These are phyloP conservation scores for Pangasius macronema DNA, from an alignment of 2,797 vertebrate species.

Conservation along the genomic window DNA sequence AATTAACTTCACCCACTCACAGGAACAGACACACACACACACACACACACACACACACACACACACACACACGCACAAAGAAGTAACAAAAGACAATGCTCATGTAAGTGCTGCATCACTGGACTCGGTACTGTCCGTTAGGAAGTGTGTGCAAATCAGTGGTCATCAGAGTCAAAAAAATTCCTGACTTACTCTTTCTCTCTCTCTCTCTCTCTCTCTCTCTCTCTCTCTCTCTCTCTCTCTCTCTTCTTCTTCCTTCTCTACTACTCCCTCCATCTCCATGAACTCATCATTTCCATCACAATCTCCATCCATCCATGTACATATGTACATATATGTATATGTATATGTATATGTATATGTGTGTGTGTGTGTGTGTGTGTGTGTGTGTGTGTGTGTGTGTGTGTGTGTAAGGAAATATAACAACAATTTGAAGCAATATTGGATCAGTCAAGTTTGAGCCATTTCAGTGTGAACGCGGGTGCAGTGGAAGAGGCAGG, in stretches of 20 bases:
- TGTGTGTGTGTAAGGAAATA: constrained; percentile 61
- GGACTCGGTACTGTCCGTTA: constrained; percentile 28
- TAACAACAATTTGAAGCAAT: constrained; percentile 78
- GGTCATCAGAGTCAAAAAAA: background rate
- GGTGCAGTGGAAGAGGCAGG: constrained; percentile 75
- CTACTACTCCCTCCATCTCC: constrained; percentile 47
- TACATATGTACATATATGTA: no score
- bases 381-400: no score
- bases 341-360: constrained; percentile 50
- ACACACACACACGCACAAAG: constrained; percentile 13
- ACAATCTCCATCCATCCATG: no score
- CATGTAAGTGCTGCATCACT: constrained; percentile 29
- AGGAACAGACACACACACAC: constrained; percentile 30
- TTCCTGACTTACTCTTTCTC: no score
- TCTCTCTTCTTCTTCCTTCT: constrained; percentile 35
- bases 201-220: background rate
- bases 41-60: constrained; percentile 21
- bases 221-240: background rate
- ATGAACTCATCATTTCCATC: constrained; percentile 63
- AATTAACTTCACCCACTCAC: constrained; percentile 75
- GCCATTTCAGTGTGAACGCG: constrained; percentile 83
- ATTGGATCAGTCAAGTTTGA: constrained; percentile 82
- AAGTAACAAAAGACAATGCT: constrained; percentile 4
- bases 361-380: no score
- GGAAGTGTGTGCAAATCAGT: constrained; percentile 19